Percentiles rank a stretch among this genome's conserved stretches.
Conservation (phyloP, 1,140 invertebrate genomes). For the Zeugodacus cucurbitae region DNA sequence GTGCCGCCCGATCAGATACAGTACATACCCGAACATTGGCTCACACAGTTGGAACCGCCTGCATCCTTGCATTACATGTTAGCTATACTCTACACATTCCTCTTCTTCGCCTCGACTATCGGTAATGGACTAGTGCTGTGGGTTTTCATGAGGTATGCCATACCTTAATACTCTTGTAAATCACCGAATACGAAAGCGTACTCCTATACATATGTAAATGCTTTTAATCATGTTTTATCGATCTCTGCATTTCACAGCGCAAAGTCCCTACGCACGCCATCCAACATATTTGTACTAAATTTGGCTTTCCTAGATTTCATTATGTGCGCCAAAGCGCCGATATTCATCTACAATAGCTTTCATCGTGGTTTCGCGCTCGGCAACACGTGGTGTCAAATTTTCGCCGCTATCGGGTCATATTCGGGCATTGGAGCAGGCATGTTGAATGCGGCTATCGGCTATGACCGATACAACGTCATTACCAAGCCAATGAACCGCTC, state of each 20-base stretch:
- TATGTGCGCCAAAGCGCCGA: slow-evolving; percentile 88
- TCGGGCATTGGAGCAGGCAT: slow-evolving; percentile 83
- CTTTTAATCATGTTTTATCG: not conserved
- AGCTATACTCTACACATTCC: slow-evolving; percentile 82
- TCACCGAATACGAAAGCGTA: not conserved
- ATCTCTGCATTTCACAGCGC: slow-evolving; percentile 41
- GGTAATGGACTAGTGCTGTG: slow-evolving; percentile 92
- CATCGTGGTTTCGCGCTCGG: slow-evolving; percentile 80
- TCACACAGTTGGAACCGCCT: slow-evolving; percentile 81
- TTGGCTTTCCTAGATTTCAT: slow-evolving; percentile 87
- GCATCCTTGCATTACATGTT: slow-evolving; percentile 85
- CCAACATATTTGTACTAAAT: slow-evolving; percentile 90
- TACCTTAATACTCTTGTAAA: too few relatives aligned
- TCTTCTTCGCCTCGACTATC: slow-evolving; percentile 79
- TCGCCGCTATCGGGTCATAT: slow-evolving; percentile 79
- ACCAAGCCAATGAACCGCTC: slow-evolving; percentile 84
- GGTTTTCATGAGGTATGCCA: slow-evolving; percentile 76
- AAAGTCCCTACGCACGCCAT: slow-evolving; percentile 83
- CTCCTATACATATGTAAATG: slow-evolving; percentile 29
- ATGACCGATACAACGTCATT: slow-evolving; percentile 76
- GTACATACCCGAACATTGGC: slow-evolving; percentile 86
- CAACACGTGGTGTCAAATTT: slow-evolving; percentile 80
- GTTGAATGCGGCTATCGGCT: slow-evolving; percentile 73
- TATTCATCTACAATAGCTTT: slow-evolving; percentile 89
- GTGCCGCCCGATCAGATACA: slow-evolving; percentile 79